Conservation (phyloP, 2,888 invertebrate species). For the Coleophora deauratella region DNA sequence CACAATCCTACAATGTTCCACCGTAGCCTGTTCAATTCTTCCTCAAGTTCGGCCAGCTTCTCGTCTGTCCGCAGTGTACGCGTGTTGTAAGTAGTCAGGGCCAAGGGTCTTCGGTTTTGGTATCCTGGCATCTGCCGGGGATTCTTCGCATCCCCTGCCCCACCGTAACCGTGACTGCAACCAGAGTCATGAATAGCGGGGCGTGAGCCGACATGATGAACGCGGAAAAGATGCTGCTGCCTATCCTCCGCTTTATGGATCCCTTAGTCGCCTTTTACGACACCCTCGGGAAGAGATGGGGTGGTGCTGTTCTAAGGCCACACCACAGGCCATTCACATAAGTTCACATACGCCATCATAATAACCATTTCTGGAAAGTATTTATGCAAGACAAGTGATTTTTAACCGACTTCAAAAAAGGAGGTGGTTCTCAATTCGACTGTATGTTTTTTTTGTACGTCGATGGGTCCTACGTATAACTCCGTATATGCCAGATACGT, state of each 20-base stretch:
- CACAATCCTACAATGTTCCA: slow-evolving; percentile 2
- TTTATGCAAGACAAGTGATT: too few species aligned
- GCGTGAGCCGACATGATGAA: too few species aligned
- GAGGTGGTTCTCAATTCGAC: too few species aligned
- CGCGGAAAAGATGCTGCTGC: neutral
- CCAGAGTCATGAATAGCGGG: slow-evolving; percentile 3
- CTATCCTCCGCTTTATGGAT: neutral
- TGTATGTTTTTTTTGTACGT: too few species aligned
- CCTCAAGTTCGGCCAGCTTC: slow-evolving; percentile 1
- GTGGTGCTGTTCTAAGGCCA: too few species aligned
- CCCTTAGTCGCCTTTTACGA: neutral
- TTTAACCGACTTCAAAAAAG: too few species aligned
- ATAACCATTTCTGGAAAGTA: too few species aligned
- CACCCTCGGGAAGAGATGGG: too few species aligned
- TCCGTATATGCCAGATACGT: too few species aligned
- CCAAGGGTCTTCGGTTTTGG: neutral
- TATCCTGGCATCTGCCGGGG: neutral
- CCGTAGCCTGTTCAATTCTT: neutral
- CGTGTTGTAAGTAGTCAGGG: neutral
- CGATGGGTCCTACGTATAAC: too few species aligned
- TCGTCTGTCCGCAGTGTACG: neutral
- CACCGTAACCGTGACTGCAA: slow-evolving; percentile 4
- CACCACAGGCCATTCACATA: too few species aligned
- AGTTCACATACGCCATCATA: too few species aligned
- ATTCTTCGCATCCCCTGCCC: slow-evolving; percentile 4